phyloP scores from a whole-genome alignment of 2,888 invertebrate species.

The Nineta flava region DNA sequence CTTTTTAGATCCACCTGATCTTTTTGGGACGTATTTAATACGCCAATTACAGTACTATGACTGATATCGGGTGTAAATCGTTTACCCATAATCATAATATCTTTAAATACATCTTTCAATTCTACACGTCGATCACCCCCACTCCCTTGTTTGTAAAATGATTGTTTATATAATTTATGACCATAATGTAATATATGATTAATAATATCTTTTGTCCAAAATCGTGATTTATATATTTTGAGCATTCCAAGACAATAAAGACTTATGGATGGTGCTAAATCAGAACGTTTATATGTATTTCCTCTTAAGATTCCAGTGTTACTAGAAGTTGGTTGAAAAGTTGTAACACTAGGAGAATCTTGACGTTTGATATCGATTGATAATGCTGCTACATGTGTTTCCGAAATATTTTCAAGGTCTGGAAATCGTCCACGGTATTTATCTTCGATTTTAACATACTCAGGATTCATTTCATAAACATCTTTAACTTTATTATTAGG shows the following conservation, averaged over 20 bases:
- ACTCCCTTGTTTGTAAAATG: constrained; percentile 14
- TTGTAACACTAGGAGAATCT: constrained; percentile 8
- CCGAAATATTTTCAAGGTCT: neutral
- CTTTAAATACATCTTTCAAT: constrained; percentile 15
- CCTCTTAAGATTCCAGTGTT: constrained; percentile 23
- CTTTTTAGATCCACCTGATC: constrained; percentile 22
- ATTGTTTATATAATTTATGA: constrained; percentile 22
- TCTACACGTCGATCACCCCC: constrained; percentile 9
- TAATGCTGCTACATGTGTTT: neutral
- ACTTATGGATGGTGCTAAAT: constrained; percentile 24
- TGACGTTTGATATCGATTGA: neutral
- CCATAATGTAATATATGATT: constrained; percentile 25
- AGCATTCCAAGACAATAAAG: constrained; percentile 23
- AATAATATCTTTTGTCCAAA: constrained; percentile 25
- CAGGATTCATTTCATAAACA: constrained; percentile 4
- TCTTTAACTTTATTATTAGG: constrained; percentile 5
- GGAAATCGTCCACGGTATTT: neutral
- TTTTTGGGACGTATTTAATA: constrained; percentile 19
- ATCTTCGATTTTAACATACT: neutral
- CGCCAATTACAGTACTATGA: constrained; percentile 23
- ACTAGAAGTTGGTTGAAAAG: constrained; percentile 17
- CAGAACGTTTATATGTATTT: constrained; percentile 23
- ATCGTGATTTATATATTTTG: constrained; percentile 21
- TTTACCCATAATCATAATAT: constrained; percentile 17
- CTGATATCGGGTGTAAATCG: constrained; percentile 20